Evolutionary conservation across 2,888 invertebrate species (phyloP), one percentile per base, ranked within the genome.

Genomic region (Pardosa pseudoannulata): DNA sequence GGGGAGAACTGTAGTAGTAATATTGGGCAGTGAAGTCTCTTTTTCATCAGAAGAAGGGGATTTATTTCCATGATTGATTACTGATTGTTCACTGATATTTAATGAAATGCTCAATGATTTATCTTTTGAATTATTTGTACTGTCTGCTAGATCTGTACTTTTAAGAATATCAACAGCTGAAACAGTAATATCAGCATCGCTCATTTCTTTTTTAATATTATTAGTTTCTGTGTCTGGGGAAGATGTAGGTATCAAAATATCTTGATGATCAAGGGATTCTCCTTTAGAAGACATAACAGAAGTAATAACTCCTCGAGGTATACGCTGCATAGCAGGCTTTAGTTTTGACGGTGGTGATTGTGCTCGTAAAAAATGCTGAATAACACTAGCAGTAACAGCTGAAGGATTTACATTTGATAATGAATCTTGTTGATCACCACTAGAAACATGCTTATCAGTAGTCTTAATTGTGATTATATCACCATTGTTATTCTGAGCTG

Each of bases 381-480:
- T 87, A 13, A 87, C 87, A 74, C 87, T 87, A 19, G 87, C 82
- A n/a, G 81, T 79, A 19, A 82, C 72, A 9, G 87, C 78, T 31
- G 87, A 82, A 3, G 87, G 81, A 46, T 64, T 76, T n/a, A 78
- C 78, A 31, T 56, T 39, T 46, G 50, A 46, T 36, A 80, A 19
- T 27, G 80, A 9, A 50, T 72, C 62, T 16, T 29, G 62, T 16
- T 64, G 70, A 41, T 29, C 32, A 11, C 67, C 56, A 1, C 68
- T 32, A 19, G 72, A 19, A 19, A 16, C 28, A 9, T 50, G 29
- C 41, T 74, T 87, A 16, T 76, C 62, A 19, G 41, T 67, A 23
- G 67, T 62, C 68, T 78, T 81, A 13, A 76, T 74, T 39, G 81
- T 75, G 36, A 75, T 64, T 64, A 76, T 64, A 23, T 73, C 46